Conservation (phyloP, 2,113 vertebrate genomes). For the Pantherophis guttatus region DNA sequence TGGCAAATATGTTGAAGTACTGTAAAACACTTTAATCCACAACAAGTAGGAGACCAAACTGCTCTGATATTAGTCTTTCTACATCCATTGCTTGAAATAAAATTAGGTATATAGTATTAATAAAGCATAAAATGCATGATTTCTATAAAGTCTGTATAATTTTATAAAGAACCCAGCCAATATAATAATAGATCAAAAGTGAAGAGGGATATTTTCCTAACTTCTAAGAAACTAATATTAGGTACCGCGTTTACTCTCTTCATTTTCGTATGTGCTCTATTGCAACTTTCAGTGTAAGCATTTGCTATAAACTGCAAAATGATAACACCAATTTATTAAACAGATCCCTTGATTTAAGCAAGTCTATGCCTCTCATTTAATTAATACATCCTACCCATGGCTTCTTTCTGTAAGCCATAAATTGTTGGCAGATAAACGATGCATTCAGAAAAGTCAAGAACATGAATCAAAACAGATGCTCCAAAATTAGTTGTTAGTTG, state of each 20-base stretch:
- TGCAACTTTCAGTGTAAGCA: neutral
- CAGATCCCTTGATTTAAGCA: neutral
- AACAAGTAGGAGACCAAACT: constrained; percentile 44
- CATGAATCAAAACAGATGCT: neutral
- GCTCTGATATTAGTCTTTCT: constrained; percentile 48
- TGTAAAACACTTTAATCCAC: constrained; percentile 53
- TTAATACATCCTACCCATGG: neutral
- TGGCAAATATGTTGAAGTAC: constrained; percentile 59
- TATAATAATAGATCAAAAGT: constrained; percentile 43
- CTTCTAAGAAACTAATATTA: neutral
- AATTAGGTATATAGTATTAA: constrained; percentile 45
- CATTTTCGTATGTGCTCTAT: neutral
- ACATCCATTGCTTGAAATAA: constrained; percentile 25
- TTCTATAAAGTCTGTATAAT: neutral
- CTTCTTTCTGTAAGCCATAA: neutral
- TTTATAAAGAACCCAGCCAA: constrained; percentile 42
- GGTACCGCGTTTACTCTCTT: neutral
- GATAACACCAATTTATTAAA: neutral
- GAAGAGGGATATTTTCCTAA: constrained; percentile 44
- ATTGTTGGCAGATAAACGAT: neutral
- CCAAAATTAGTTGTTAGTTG: neutral
- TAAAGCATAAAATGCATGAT: constrained; percentile 11
- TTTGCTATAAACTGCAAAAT: constrained; percentile 8
- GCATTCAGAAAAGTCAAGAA: neutral
- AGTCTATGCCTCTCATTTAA: neutral